phyloP scores from a whole-genome alignment of 2,797 vertebrate species.

The Rhabdomys pumilio region DNA sequence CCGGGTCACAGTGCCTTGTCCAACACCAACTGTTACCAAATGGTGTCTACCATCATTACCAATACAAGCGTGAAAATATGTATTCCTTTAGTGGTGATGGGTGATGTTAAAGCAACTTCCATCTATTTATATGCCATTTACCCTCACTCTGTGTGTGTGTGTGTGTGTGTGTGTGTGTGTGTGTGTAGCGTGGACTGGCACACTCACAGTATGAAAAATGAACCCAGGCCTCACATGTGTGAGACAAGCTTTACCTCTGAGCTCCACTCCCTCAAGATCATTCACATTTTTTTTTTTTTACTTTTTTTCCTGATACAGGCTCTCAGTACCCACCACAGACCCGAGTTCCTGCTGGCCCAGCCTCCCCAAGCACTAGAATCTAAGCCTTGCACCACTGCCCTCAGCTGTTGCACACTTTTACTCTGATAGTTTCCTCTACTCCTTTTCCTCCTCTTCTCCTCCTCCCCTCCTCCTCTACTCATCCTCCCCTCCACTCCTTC shows the following conservation, averaged over 20 bases:
- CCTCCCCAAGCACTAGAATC: neutral
- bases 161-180: neutral
- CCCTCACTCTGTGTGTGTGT: neutral
- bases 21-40: neutral
- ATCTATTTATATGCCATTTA: neutral
- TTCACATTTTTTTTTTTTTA: neutral
- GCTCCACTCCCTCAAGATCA: neutral
- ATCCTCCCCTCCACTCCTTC: too few species aligned
- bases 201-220: neutral
- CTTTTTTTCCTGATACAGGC: neutral
- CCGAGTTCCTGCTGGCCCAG: neutral
- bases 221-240: neutral
- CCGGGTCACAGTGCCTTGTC: neutral
- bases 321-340: neutral
- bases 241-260: neutral
- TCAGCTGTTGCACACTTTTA: neutral
- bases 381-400: too few species aligned
- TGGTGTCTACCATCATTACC: neutral
- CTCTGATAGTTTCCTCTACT: neutral
- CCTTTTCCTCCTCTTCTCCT: neutral
- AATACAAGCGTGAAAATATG: neutral
- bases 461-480: too few species aligned
- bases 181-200: neutral
- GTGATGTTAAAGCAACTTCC: slow-evolving; percentile 9
- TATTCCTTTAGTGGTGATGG: neutral